A percentile compares a stretch with the other conserved stretches of the same genome.
phyloP scores from a whole-genome alignment of 2,888 invertebrate genomes.

The Tetragonula carbonaria region DNA sequence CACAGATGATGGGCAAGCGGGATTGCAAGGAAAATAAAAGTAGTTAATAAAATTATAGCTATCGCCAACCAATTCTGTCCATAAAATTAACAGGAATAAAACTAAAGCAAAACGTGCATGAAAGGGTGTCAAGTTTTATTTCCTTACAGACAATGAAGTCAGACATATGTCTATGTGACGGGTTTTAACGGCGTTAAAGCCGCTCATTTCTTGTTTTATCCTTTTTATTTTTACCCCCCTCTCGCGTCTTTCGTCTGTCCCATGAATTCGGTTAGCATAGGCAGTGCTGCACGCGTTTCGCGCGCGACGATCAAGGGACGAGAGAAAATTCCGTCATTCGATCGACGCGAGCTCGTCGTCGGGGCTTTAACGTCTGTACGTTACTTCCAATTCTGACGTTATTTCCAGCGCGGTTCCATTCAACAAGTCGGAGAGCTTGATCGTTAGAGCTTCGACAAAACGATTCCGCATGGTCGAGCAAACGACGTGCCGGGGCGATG shows the following conservation, averaged over 20 bases:
- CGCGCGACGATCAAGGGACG: background rate
- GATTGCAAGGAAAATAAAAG: no score
- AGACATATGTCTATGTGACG: no score
- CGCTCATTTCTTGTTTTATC: no score
- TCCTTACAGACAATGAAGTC: no score
- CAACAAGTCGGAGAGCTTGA: constrained; percentile 18
- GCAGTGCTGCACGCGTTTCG: no score
- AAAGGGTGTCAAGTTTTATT: no score
- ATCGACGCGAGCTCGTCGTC: background rate
- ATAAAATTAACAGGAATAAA: no score
- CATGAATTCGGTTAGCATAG: background rate
- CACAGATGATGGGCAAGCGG: no score
- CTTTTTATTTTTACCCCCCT: background rate
- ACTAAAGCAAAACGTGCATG: no score
- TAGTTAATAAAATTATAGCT: no score
- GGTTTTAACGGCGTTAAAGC: no score
- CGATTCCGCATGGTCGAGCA: background rate
- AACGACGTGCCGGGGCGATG: background rate
- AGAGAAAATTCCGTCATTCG: background rate
- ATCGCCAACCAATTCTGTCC: no score
- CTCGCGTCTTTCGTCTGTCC: background rate
- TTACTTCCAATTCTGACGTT: background rate
- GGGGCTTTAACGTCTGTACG: background rate
- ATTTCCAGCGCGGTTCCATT: constrained; percentile 12
- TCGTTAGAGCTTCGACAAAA: constrained; percentile 7